Percentiles rank a stretch among this genome's conserved stretches.
Evolutionary conservation across 2,113 vertebrate genomes (phyloP).

Genomic region (Acinonyx jubatus): DNA sequence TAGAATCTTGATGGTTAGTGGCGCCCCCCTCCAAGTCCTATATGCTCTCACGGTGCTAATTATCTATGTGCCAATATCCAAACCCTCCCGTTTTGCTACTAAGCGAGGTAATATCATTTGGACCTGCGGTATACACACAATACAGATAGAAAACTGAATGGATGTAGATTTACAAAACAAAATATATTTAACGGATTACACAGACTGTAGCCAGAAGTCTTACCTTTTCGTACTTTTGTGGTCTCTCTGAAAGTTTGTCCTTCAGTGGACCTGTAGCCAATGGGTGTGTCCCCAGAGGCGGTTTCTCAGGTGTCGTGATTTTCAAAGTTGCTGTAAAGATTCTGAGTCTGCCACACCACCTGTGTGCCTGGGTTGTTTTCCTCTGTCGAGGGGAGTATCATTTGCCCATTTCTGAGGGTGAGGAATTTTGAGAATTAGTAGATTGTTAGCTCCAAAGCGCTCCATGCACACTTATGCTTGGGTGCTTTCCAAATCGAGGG

Average conservation of each 20-base stretch:
- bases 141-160: background rate
- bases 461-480: background rate
- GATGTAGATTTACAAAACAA: background rate
- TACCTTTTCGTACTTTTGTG: background rate
- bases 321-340: background rate
- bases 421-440: background rate
- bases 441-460: background rate
- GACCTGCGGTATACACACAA: no score
- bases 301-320: background rate
- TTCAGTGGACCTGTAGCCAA: background rate
- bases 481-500: background rate
- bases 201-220: background rate
- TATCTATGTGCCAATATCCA: background rate
- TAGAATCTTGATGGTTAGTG: background rate
- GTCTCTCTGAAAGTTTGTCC: background rate
- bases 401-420: background rate
- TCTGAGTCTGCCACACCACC: background rate
- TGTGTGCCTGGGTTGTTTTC: background rate
- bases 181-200: background rate
- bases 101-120: background rate
- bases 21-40: background rate
- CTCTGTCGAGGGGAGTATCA: background rate
- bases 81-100: background rate
- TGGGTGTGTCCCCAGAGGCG: background rate
- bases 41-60: background rate